These are phyloP conservation scores for Seladonia tumulorum DNA, from an alignment of 2,888 invertebrate genomes.

Conservation along the genomic window DNA sequence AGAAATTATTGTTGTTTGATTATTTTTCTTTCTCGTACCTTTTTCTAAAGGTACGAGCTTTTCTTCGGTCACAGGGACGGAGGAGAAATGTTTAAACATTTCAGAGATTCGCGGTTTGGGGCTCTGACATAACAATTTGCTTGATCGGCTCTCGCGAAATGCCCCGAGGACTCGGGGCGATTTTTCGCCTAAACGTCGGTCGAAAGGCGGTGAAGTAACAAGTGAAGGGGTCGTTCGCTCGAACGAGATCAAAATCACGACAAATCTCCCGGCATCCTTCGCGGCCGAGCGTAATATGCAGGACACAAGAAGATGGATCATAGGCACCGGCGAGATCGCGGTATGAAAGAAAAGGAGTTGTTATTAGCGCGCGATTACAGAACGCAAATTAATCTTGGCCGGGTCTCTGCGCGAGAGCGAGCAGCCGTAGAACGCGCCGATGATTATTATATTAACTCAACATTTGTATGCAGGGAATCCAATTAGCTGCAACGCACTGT, in stretches of 20 bases:
- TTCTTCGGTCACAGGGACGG: no score
- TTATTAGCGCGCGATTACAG: slow-evolving; percentile 75
- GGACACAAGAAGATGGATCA: slow-evolving; percentile 69
- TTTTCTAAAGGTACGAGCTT: no score
- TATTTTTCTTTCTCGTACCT: no score
- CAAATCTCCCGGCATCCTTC: slow-evolving; percentile 55
- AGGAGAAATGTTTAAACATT: no score
- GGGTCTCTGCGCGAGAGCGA: slow-evolving; percentile 48
- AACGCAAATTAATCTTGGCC: slow-evolving; percentile 73
- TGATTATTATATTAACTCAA: slow-evolving; percentile 76
- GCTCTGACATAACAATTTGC: background rate
- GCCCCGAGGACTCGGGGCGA: background rate
- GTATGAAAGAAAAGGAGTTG: slow-evolving; percentile 46
- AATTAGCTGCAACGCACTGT: slow-evolving; percentile 54
- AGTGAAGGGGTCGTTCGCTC: slow-evolving; percentile 47
- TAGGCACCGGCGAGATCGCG: slow-evolving; percentile 48
- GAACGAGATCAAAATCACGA: slow-evolving; percentile 54
- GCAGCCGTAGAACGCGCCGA: slow-evolving; percentile 59
- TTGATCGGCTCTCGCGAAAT: background rate
- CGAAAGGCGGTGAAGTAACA: slow-evolving; percentile 33
- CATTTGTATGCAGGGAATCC: slow-evolving; percentile 58
- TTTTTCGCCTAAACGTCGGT: background rate
- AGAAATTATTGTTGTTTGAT: no score
- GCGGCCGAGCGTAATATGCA: slow-evolving; percentile 54
- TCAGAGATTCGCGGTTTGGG: background rate